These are phyloP conservation scores for Periparus ater DNA, from an alignment of 2,797 vertebrate genomes.

Conservation along the genomic window DNA sequence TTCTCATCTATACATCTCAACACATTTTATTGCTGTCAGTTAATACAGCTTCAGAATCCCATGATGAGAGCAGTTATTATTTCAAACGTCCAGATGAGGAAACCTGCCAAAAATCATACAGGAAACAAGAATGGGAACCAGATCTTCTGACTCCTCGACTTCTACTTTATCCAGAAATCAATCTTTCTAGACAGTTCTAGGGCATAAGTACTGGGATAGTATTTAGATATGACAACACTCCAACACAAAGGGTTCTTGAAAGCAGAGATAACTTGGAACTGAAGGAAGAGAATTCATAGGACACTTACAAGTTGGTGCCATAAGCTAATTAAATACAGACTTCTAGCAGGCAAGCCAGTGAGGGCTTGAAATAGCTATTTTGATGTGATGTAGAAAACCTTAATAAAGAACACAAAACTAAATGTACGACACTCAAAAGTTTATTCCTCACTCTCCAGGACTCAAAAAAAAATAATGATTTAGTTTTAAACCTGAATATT, in stretches of 20 bases:
- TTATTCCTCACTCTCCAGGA: background rate
- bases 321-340: background rate
- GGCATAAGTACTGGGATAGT: background rate
- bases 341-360: background rate
- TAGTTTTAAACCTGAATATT: background rate
- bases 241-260: background rate
- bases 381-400: background rate
- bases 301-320: background rate
- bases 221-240: background rate
- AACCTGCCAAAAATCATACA: conserved; percentile 44
- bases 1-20: conserved; percentile 33
- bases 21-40: conserved; percentile 44
- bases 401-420: background rate
- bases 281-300: background rate
- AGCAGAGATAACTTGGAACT: background rate
- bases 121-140: conserved; percentile 60
- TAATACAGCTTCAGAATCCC: conserved; percentile 35
- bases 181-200: conserved; percentile 35
- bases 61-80: conserved; percentile 33
- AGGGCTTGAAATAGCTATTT: background rate
- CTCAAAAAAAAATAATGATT: background rate
- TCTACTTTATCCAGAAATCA: conserved; percentile 24
- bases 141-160: background rate
- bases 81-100: conserved; percentile 38
- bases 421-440: background rate